phyloP scores from a whole-genome alignment of 2,888 invertebrate species.

The Pristionchus fissidentatus region DNA sequence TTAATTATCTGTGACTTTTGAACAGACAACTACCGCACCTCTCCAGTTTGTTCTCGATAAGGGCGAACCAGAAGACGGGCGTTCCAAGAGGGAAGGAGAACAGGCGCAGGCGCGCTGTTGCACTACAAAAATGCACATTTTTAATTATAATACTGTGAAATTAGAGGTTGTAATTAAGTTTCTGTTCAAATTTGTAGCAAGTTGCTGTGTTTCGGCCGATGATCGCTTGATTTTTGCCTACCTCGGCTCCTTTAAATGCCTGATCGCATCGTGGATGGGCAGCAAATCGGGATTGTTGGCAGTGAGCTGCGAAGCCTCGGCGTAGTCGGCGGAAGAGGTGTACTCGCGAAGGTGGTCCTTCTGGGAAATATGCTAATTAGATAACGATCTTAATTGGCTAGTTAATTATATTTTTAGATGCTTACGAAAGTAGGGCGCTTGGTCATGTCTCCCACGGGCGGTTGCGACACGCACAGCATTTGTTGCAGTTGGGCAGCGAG shows the following conservation, averaged over 20 bases:
- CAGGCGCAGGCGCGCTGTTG: slow-evolving; percentile 13
- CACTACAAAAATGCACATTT: not conserved
- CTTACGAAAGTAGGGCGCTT: slow-evolving; percentile 20
- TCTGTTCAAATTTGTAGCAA: not conserved
- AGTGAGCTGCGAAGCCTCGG: not conserved
- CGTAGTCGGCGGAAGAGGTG: not conserved
- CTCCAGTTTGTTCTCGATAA: slow-evolving; percentile 38
- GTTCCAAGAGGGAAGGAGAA: slow-evolving; percentile 32
- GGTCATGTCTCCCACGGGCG: not conserved
- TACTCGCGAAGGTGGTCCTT: slow-evolving; percentile 31
- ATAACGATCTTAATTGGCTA: not conserved
- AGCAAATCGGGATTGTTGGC: slow-evolving; percentile 9
- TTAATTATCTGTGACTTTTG: not conserved
- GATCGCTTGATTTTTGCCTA: not conserved
- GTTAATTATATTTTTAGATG: not conserved
- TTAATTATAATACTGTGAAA: too few species aligned
- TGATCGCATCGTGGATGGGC: slow-evolving; percentile 9
- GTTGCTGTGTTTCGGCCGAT: not conserved
- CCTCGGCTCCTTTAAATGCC: slow-evolving; percentile 17
- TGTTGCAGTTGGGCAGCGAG: not conserved
- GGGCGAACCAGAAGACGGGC: slow-evolving; percentile 47
- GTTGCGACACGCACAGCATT: slow-evolving; percentile 33
- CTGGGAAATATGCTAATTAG: not conserved
- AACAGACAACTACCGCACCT: slow-evolving; percentile 27
- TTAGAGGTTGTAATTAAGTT: not conserved